Evolutionary conservation across 2,797 vertebrate genomes (phyloP).

Genomic region (Melanotaenia boesemani): DNA sequence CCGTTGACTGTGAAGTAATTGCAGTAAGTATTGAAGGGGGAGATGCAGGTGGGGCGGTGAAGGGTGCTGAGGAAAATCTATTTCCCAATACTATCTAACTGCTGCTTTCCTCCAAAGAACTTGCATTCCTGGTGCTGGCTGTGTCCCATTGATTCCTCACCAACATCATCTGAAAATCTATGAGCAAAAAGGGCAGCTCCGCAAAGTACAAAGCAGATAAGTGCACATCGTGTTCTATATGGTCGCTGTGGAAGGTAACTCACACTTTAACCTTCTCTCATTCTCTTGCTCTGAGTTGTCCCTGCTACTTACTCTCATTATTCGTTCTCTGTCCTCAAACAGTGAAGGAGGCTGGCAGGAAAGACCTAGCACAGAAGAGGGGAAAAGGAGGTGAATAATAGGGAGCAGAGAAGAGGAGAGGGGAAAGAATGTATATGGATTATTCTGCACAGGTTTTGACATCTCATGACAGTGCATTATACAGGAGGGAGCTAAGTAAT

Average conservation of each 20-base stretch:
- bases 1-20: conserved; percentile 78
- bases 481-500: conserved; percentile 51
- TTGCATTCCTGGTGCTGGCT: conserved; percentile 90
- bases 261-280: conserved; percentile 56
- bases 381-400: conserved; percentile 43
- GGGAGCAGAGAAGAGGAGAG: conserved; percentile 30
- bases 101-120: conserved; percentile 89
- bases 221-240: conserved; percentile 74
- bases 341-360: conserved; percentile 25
- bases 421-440: conserved; percentile 65
- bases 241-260: conserved; percentile 57
- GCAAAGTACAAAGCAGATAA: conserved; percentile 78
- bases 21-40: conserved; percentile 74
- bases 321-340: conserved; percentile 45
- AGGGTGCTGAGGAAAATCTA: conserved; percentile 85
- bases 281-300: conserved; percentile 17
- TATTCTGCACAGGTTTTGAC: conserved; percentile 67
- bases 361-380: conserved; percentile 45
- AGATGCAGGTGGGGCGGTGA: conserved; percentile 69
- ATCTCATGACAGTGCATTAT: conserved; percentile 70
- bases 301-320: conserved; percentile 45
- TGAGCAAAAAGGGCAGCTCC: conserved; percentile 87
- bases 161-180: conserved; percentile 92
- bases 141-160: conserved; percentile 88
- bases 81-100: conserved; percentile 90